These are phyloP conservation scores for Heliconius ethilla DNA, from an alignment of 2,888 invertebrate species.

Conservation along the genomic window DNA sequence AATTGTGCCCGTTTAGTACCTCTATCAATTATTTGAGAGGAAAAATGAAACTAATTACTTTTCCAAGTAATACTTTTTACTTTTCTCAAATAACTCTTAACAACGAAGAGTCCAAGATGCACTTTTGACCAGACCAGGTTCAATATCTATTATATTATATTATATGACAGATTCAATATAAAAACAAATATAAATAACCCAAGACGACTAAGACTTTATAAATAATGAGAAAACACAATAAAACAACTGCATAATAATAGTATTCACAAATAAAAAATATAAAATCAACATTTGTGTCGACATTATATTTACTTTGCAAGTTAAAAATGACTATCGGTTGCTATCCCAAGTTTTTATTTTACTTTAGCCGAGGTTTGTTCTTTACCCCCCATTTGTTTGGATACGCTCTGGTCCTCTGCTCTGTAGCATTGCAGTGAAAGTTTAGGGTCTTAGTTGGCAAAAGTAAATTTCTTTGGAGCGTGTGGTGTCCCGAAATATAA, in stretches of 20 bases:
- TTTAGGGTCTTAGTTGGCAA: conserved; percentile 27
- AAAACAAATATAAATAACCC: background rate
- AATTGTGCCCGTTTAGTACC: too few relatives aligned
- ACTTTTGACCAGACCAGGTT: too few relatives aligned
- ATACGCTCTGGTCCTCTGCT: conserved; percentile 21
- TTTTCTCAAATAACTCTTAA: too few relatives aligned
- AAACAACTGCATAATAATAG: conserved; percentile 5
- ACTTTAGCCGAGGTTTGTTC: conserved; percentile 29
- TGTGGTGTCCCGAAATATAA: conserved; percentile 13
- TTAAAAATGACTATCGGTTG: conserved; percentile 26
- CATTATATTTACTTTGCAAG: conserved; percentile 26
- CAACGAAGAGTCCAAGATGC: too few relatives aligned
- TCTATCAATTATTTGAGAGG: too few relatives aligned
- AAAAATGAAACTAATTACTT: too few relatives aligned
- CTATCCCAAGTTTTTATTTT: conserved; percentile 25
- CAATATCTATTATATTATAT: too few relatives aligned
- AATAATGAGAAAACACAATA: conserved; percentile 12
- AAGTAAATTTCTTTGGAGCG: conserved; percentile 23
- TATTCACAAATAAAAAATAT: conserved; percentile 29
- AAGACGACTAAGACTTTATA: background rate
- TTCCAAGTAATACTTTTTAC: too few relatives aligned
- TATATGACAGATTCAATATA: too few relatives aligned
- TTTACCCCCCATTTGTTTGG: conserved; percentile 28
- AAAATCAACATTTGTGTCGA: conserved; percentile 21
- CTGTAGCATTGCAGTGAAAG: conserved; percentile 28